phyloP scores from a whole-genome alignment of 2,797 vertebrate species.

The Ctenopoma kingsleyae region DNA sequence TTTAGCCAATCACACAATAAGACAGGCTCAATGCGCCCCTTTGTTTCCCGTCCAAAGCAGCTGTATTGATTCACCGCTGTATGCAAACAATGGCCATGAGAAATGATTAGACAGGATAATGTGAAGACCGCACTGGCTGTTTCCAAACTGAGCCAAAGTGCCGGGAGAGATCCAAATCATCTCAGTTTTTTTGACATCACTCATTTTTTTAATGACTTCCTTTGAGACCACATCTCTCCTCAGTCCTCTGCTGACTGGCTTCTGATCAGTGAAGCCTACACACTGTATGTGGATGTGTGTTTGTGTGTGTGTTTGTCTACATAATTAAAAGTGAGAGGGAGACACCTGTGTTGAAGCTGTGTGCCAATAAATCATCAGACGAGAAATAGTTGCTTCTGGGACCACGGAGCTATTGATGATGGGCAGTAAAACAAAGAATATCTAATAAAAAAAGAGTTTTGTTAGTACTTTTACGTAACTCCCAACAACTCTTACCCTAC shows the following conservation, averaged over 20 bases:
- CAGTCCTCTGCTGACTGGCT: constrained; percentile 47
- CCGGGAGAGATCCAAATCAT: constrained; percentile 29
- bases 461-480: too few species aligned
- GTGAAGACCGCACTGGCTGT: constrained; percentile 7
- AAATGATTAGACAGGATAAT: constrained; percentile 35
- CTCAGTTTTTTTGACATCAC: constrained; percentile 50
- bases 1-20: constrained; percentile 40
- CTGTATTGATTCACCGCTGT: constrained; percentile 34
- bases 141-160: constrained; percentile 26
- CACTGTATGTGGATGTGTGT: constrained; percentile 22
- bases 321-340: constrained; percentile 46
- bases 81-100: constrained; percentile 26
- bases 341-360: constrained; percentile 43
- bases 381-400: constrained; percentile 33
- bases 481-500: too few species aligned
- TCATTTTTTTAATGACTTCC: constrained; percentile 71
- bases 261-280: constrained; percentile 55
- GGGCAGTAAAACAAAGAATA: too few species aligned
- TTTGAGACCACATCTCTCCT: constrained; percentile 51
- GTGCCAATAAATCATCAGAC: constrained; percentile 69
- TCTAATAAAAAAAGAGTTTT: too few species aligned
- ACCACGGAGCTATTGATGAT: constrained; percentile 10
- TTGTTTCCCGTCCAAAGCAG: constrained; percentile 49
- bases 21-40: constrained; percentile 21
- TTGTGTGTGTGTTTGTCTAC: constrained; percentile 26